Evolutionary conservation across 64 coral and sea anemone species (phyloP).

Genomic region (Montipora cactus): DNA sequence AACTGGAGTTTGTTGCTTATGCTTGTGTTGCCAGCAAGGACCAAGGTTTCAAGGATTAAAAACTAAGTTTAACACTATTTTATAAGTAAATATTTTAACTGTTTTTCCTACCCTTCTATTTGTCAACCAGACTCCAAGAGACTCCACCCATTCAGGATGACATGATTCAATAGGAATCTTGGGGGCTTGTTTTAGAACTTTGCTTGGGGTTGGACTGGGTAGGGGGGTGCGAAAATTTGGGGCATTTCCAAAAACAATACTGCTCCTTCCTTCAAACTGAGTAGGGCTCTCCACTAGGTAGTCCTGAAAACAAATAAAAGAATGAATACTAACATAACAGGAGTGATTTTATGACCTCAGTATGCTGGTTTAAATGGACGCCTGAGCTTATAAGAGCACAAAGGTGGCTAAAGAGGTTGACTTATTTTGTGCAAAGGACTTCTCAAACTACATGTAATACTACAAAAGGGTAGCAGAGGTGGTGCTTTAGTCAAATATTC

Average conservation of each 20-base stretch:
- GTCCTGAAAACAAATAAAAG: background rate
- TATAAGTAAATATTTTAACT: too few species aligned
- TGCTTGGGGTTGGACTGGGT: background rate
- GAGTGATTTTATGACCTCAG: too few species aligned
- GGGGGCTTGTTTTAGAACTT: background rate
- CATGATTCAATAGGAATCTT: background rate
- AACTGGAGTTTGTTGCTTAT: too few species aligned
- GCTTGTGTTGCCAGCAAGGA: too few species aligned
- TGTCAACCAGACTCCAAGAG: slow-evolving; percentile 32
- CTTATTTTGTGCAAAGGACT: too few species aligned
- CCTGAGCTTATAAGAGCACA: too few species aligned
- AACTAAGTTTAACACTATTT: background rate
- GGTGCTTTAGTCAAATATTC: too few species aligned
- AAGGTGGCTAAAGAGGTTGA: too few species aligned
- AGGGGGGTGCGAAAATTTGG: slow-evolving; percentile 4
- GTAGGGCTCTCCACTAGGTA: background rate
- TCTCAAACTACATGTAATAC: too few species aligned
- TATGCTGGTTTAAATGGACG: too few species aligned
- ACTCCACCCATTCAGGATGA: slow-evolving; percentile 26
- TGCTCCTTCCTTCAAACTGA: slow-evolving; percentile 28
- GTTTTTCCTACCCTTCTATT: background rate
- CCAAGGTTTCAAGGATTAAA: too few species aligned
- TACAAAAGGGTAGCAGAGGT: too few species aligned
- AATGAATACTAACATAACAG: background rate
- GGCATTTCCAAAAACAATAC: slow-evolving; percentile 21